Evolutionary conservation across 2,888 invertebrate species (phyloP), one percentile per base, ranked within the genome.

Genomic region (Apoda limacodes): DNA sequence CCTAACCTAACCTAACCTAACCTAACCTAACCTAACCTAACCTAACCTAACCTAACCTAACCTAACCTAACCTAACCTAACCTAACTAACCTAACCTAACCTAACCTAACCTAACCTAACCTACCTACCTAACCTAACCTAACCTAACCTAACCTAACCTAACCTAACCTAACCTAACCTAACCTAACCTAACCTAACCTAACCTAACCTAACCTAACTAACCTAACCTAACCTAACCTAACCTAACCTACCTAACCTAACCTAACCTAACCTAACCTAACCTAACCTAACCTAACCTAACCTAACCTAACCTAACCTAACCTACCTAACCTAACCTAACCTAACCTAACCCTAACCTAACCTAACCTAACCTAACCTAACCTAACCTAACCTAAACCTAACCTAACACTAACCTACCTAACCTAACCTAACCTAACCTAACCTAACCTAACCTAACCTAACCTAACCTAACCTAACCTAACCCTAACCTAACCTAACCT

Each of bases 91-190:
- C 31, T 31, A 31, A 25, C 31, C 26, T 22, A 25, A 26, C 26
- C 27, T 23, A 27, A 30, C 31, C 31, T 31, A 31, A 26, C 31
- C 34, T 32, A 37, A 34, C 34, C 39, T 35, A 39, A 35, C 39
- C 39, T 35, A 35, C n/a, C n/a, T n/a, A 35, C 39, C 39, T 34
- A 39, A 35, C 39, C 39, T 35, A 35, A 35, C 39, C 39, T 39
- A 36, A 37, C 39, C 39, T 34, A 40, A 37, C 39, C 36, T 36
- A 40, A 36, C 36, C 35, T 36, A 33, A 33, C 29, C 35, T 28
- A 39, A 34, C 34, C 30, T 37, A 33, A 33, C 37, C 32, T 29
- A 35, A 38, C 38, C 39, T 34, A 31, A 34, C n/a, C n/a, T n/a
- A n/a, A n/a, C n/a, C n/a, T n/a, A n/a, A 37, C 37, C 35, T 37